Base-by-base conservation (phyloP, 2,888 invertebrate genomes). In the Cosmorhoe ocellata region DNA sequence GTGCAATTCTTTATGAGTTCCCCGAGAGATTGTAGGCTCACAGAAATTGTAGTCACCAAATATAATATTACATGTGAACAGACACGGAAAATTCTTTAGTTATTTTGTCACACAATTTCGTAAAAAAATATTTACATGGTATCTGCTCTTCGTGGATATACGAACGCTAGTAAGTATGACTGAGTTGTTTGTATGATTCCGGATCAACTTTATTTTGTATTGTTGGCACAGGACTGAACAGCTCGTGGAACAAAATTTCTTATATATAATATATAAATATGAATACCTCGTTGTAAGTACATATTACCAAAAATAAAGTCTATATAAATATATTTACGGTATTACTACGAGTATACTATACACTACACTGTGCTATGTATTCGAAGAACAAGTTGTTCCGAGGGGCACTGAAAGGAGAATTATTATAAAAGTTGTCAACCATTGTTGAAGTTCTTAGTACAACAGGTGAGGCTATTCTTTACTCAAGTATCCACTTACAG, bases 1-100 rank as follows among this genome's bases (percentile, higher is more conserved):
- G 58, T 65, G 68, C 67, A 67, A 69, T 78, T 73, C 69, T 76
- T 74, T 76, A 79, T 71, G 73, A 74, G 70, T 64, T 69, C 62
- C 65, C 58, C 62, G 56, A 61, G 66, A 69, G 50, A 54, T 44
- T 52, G 51, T 58, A 46, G 50, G 42, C 39, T 40, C 44, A 45
- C 41, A 10, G 44, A 12, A 18, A n/a, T n/a, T n/a, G 30, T 42
- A 45, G 30, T 45, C 48, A 36, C 30, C 33, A 52, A 51, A 58
- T 48, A 57, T 54, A 63, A 61, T 64, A 57, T 58, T 54, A 58
- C 56, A 62, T 58, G 52, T 41, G 45, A 59, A 57, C 55, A 60
- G 42, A 38, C 9, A 42, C 28, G 33, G 18, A 40, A 38, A 50
- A 48, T 37, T 43, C 44, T 46, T 38, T 39, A 58, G 41, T 49